Evolutionary conservation across 2,113 vertebrate genomes (phyloP).

Genomic region (Cephalopterus ornatus): DNA sequence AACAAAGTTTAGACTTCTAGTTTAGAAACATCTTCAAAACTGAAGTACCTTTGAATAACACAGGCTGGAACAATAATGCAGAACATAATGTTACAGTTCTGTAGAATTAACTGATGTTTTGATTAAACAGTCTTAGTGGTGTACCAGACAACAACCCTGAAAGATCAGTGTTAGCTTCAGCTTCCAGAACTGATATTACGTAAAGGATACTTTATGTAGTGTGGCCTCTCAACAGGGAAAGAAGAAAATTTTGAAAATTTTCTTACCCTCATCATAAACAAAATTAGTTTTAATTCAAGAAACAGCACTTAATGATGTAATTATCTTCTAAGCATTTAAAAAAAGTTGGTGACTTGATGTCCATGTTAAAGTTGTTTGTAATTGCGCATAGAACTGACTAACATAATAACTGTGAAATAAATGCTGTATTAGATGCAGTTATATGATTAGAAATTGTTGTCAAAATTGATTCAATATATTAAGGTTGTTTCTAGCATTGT

Average conservation of each 20-base stretch:
- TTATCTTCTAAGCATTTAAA: background rate
- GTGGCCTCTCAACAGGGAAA: background rate
- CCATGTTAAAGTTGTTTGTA: background rate
- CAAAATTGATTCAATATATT: background rate
- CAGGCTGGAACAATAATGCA: background rate
- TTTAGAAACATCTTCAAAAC: background rate
- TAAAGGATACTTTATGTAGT: background rate
- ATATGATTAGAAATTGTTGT: background rate
- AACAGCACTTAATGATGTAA: background rate
- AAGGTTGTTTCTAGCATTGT: background rate
- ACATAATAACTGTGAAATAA: background rate
- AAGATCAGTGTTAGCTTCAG: background rate
- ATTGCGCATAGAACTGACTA: background rate
- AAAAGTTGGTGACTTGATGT: background rate
- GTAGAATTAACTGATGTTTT: background rate
- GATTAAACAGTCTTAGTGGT: background rate
- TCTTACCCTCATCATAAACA: background rate
- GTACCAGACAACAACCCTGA: background rate
- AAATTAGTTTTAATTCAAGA: background rate
- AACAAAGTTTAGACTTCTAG: background rate
- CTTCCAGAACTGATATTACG: background rate
- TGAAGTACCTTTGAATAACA: background rate
- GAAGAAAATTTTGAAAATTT: background rate
- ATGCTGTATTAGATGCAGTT: background rate
- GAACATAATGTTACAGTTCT: background rate